A percentile compares a stretch with the other conserved stretches of the same genome.
Conservation (phyloP, 1,140 invertebrate genomes). For the Holotrichia oblita region DNA sequence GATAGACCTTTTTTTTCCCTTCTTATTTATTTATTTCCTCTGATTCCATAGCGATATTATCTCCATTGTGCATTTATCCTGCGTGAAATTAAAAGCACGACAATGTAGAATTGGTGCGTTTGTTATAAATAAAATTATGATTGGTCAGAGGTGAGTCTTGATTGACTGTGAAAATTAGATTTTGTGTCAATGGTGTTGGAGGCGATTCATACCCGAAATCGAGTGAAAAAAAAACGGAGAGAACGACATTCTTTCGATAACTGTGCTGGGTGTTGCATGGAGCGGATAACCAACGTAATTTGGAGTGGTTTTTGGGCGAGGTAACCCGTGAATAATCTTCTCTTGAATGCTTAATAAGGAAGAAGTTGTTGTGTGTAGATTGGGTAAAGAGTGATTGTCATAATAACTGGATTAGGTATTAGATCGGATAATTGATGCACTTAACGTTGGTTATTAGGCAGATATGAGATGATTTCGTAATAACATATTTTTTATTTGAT, state of each 20-base stretch:
- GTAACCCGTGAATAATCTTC: too few relatives aligned
- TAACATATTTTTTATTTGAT: too few relatives aligned
- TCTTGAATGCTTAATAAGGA: too few relatives aligned
- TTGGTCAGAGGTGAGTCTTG: constrained; percentile 18
- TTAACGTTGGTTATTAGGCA: too few relatives aligned
- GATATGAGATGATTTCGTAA: too few relatives aligned
- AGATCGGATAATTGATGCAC: too few relatives aligned
- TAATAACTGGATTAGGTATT: too few relatives aligned
- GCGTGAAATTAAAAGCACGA: constrained; percentile 28
- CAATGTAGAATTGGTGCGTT: constrained; percentile 1
- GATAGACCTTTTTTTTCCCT: neutral
- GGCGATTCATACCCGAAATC: neutral
- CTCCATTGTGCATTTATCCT: constrained; percentile 13
- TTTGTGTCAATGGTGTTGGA: neutral
- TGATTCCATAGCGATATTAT: neutral
- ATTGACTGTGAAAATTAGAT: constrained; percentile 37
- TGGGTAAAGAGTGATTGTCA: too few relatives aligned
- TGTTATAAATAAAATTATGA: constrained; percentile 23
- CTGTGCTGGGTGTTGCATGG: too few relatives aligned
- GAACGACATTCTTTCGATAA: neutral
- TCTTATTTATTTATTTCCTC: neutral
- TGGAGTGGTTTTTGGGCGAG: too few relatives aligned
- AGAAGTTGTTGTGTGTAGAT: too few relatives aligned
- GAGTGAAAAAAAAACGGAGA: neutral
- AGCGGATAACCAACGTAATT: too few relatives aligned